These are phyloP conservation scores for Echinops telfairi DNA, from an alignment of 2,113 vertebrate genomes.

Conservation along the genomic window DNA sequence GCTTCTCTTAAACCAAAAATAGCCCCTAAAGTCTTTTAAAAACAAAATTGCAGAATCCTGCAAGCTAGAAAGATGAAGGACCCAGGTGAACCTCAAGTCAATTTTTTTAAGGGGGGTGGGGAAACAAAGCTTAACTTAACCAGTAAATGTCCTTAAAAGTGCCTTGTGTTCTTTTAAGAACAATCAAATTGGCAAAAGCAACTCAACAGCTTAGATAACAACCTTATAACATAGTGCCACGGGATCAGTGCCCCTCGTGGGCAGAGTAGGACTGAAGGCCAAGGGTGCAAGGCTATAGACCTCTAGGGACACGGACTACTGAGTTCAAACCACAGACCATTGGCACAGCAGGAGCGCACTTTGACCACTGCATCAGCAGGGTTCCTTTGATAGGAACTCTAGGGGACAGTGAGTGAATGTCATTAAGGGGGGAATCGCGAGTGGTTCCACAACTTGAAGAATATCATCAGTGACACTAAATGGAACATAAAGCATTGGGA, in stretches of 20 bases:
- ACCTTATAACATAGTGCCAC: neutral
- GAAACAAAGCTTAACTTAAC: neutral
- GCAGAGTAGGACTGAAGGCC: neutral
- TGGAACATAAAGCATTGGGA: slow-evolving; percentile 57
- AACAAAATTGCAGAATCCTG: neutral
- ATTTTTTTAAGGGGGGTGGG: no score
- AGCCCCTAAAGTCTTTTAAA: neutral
- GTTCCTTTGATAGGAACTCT: neutral
- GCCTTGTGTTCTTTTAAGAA: neutral
- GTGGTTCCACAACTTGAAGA: neutral
- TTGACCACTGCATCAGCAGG: neutral
- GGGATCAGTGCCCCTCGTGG: neutral
- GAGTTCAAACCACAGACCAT: no score
- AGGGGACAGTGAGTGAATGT: neutral
- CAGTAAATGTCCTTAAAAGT: neutral
- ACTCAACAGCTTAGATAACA: neutral
- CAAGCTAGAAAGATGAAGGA: no score
- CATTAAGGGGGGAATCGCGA: neutral
- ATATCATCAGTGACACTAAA: neutral
- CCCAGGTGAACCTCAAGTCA: no score
- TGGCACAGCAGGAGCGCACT: neutral
- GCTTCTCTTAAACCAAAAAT: neutral
- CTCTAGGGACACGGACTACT: neutral
- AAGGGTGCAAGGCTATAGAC: neutral
- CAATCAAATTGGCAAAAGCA: neutral